phyloP scores from a whole-genome alignment of 1,140 invertebrate genomes.

The Rhyacophila brunnea region DNA sequence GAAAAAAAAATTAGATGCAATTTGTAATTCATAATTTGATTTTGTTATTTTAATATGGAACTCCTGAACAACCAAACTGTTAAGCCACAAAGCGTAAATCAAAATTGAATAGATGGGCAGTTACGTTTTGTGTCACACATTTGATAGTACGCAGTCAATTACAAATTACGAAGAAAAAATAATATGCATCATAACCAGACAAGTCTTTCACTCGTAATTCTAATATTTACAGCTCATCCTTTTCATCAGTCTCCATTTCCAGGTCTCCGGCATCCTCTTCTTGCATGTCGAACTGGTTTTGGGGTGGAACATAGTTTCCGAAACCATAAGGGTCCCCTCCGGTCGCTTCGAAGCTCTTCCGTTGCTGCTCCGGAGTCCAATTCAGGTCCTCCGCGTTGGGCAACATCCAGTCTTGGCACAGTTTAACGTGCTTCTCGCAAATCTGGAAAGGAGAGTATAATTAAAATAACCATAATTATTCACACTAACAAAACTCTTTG shows the following conservation, averaged over 20 bases:
- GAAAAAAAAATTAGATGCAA: no score
- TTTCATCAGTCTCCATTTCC: slow-evolving; percentile 18
- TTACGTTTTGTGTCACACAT: no score
- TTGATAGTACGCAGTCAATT: no score
- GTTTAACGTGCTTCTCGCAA: slow-evolving; percentile 45
- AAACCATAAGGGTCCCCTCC: slow-evolving; percentile 48
- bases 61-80: no score
- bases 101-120: no score
- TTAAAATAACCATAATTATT: no score
- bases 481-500: no score
- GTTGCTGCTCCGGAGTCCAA: slow-evolving; percentile 47
- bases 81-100: no score
- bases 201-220: background rate
- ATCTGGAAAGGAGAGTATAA: slow-evolving; percentile 38
- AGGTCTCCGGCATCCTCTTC: slow-evolving; percentile 30
- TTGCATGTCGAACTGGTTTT: slow-evolving; percentile 28
- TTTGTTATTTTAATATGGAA: no score
- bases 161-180: no score
- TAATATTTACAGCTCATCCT: slow-evolving; percentile 31
- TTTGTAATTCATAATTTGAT: no score
- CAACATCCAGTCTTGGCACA: slow-evolving; percentile 52
- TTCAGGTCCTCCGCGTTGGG: slow-evolving; percentile 44
- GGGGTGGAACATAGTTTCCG: slow-evolving; percentile 18
- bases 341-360: slow-evolving; percentile 42
- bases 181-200: no score